phyloP scores from a whole-genome alignment of 2,888 invertebrate genomes.

The Himalopsyche anomala region DNA sequence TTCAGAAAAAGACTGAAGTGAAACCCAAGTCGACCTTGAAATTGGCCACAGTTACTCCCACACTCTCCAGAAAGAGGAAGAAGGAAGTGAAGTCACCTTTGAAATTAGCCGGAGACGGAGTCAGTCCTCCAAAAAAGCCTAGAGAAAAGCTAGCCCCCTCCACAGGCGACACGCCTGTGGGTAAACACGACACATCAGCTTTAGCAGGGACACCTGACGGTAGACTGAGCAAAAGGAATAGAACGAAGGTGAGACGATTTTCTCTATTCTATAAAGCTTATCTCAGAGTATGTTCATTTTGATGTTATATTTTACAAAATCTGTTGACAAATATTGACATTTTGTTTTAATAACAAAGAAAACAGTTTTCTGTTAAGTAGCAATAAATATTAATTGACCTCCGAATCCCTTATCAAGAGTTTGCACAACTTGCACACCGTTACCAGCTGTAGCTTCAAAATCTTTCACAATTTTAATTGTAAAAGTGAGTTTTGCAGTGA shows the following conservation, averaged over 20 bases:
- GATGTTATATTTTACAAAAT: no score
- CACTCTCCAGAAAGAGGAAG: slow-evolving; percentile 76
- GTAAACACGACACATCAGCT: slow-evolving; percentile 62
- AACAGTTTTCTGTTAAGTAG: no score
- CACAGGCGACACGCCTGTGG: not conserved
- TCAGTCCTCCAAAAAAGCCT: slow-evolving; percentile 68
- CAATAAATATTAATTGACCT: no score
- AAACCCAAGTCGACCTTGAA: slow-evolving; percentile 76
- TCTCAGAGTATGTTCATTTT: no score
- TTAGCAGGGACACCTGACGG: slow-evolving; percentile 72
- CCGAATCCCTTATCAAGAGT: no score
- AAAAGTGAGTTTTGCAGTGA: no score
- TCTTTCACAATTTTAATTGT: no score
- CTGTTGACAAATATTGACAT: no score
- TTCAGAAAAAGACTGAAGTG: slow-evolving; percentile 69
- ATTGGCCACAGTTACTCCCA: slow-evolving; percentile 77
- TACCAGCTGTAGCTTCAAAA: no score
- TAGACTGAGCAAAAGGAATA: slow-evolving; percentile 72
- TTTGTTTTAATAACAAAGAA: no score
- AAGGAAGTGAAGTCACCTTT: slow-evolving; percentile 72
- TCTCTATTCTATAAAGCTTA: slow-evolving; percentile 65
- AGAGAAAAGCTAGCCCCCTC: slow-evolving; percentile 27
- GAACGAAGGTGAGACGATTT: slow-evolving; percentile 72
- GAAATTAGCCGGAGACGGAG: slow-evolving; percentile 70
- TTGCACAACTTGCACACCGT: no score